phyloP scores from a whole-genome alignment of 2,113 vertebrate genomes.

The Alethe castanea region DNA sequence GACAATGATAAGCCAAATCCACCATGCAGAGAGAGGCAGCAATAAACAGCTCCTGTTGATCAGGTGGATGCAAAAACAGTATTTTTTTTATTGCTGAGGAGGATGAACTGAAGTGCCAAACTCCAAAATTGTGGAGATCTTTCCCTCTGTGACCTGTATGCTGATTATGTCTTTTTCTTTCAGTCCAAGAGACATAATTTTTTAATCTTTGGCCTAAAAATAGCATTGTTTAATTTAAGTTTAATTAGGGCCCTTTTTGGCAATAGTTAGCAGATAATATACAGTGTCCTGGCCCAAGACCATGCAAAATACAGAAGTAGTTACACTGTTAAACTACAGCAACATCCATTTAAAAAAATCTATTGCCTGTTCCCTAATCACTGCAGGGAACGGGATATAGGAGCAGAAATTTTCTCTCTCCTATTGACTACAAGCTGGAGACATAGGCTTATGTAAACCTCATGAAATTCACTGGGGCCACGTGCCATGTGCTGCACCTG shows the following conservation, averaged over 20 bases:
- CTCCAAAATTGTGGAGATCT: neutral
- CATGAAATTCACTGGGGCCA: accelerated
- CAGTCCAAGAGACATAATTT: neutral
- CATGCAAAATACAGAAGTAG: neutral
- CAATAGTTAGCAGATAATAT: neutral
- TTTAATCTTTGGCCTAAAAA: neutral
- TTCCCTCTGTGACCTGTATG: neutral
- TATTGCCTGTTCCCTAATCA: neutral
- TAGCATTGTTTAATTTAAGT: neutral
- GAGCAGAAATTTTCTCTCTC: neutral
- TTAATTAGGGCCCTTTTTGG: neutral
- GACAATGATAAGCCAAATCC: neutral
- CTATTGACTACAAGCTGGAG: neutral
- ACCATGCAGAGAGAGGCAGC: neutral
- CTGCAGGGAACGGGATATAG: neutral
- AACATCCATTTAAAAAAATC: neutral
- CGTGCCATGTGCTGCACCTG: neutral
- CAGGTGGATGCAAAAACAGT: neutral
- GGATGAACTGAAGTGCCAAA: neutral
- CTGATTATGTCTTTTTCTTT: neutral
- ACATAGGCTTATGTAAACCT: neutral
- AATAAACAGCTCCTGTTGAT: neutral
- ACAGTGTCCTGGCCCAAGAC: neutral
- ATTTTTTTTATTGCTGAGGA: neutral
- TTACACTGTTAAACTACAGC: neutral